Percentiles rank a stretch among this genome's conserved stretches.
Evolutionary conservation across 1,140 invertebrate genomes (phyloP).

Genomic region (Drosophila tristis): DNA sequence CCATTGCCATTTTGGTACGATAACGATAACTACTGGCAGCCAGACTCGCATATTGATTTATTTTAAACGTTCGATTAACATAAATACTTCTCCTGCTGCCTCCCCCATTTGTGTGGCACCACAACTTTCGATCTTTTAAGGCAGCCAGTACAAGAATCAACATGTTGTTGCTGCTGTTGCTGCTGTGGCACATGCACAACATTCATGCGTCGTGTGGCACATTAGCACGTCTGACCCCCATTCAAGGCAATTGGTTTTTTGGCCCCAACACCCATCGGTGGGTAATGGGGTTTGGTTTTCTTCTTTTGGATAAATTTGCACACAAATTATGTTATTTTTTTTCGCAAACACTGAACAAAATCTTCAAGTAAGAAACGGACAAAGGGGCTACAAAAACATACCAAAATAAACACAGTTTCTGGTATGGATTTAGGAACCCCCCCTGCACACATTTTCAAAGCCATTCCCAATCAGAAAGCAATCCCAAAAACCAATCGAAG

Average conservation of each 20-base stretch:
- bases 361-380: neutral
- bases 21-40: slow-evolving; percentile 4
- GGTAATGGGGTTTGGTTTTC: slow-evolving; percentile 21
- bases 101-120: neutral
- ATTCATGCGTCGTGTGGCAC: slow-evolving; percentile 18
- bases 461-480: slow-evolving; percentile 21
- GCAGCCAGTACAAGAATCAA: slow-evolving; percentile 40
- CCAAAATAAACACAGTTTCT: neutral
- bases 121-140: slow-evolving; percentile 56
- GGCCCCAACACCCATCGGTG: slow-evolving; percentile 40
- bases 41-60: slow-evolving; percentile 46
- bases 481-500: neutral
- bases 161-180: slow-evolving; percentile 17
- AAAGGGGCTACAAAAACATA: too few species aligned
- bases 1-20: slow-evolving; percentile 48
- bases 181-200: too few species aligned
- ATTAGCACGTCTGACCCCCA: slow-evolving; percentile 72
- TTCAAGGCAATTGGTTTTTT: slow-evolving; percentile 70
- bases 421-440: neutral
- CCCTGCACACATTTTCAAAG: neutral
- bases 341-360: slow-evolving; percentile 67
- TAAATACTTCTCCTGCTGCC: slow-evolving; percentile 33
- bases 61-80: slow-evolving; percentile 47
- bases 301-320: slow-evolving; percentile 26
- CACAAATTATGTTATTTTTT: slow-evolving; percentile 24